These are phyloP conservation scores for Tadarida brasiliensis DNA, from an alignment of 2,797 vertebrate genomes.

Conservation along the genomic window DNA sequence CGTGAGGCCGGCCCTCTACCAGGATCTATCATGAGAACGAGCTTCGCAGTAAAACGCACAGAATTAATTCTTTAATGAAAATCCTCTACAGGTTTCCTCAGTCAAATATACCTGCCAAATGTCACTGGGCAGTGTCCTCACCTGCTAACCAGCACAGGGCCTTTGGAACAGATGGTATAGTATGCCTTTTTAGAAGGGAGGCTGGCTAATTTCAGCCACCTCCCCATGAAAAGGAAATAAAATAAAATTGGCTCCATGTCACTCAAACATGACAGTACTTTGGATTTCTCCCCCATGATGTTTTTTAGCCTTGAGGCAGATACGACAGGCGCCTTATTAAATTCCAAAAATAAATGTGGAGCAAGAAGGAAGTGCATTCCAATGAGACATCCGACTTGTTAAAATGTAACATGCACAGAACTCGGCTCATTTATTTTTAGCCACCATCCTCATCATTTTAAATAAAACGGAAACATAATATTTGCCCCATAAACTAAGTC, in stretches of 20 bases:
- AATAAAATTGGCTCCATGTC: slow-evolving; percentile 91
- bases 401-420: slow-evolving; percentile 90
- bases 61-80: slow-evolving; percentile 90
- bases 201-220: slow-evolving; percentile 87
- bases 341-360: slow-evolving; percentile 91
- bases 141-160: slow-evolving; percentile 86
- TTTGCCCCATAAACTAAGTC: slow-evolving; percentile 80
- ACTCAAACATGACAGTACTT: slow-evolving; percentile 92
- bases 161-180: slow-evolving; percentile 87
- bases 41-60: slow-evolving; percentile 82
- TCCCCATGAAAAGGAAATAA: slow-evolving; percentile 86
- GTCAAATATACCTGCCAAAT: slow-evolving; percentile 87
- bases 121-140: slow-evolving; percentile 88
- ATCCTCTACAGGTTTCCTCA: slow-evolving; percentile 83
- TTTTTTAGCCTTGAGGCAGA: slow-evolving; percentile 91
- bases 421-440: slow-evolving; percentile 86
- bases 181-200: slow-evolving; percentile 84
- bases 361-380: slow-evolving; percentile 89
- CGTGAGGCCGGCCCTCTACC: slow-evolving; percentile 84
- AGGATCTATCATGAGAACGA: slow-evolving; percentile 88
- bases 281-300: slow-evolving; percentile 90
- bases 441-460: slow-evolving; percentile 84
- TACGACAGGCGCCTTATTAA: slow-evolving; percentile 93
- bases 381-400: slow-evolving; percentile 90
- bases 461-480: slow-evolving; percentile 83